Evolutionary conservation across 2,888 invertebrate genomes (phyloP), one percentile per base, ranked within the genome.

Genomic region (Trachelus tabidus): DNA sequence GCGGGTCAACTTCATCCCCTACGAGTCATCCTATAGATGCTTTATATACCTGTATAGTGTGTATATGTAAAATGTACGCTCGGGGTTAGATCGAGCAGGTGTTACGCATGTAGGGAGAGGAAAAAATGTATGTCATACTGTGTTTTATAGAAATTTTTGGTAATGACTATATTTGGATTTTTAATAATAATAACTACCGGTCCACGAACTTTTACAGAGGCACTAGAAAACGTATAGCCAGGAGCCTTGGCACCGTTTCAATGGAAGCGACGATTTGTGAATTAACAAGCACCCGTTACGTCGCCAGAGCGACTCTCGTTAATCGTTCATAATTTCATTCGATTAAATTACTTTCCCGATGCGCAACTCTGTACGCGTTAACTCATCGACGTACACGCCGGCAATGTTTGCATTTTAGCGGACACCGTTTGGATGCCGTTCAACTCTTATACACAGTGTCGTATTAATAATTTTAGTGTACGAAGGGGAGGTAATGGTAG

Each of bases 1-100:
- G 89, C 87, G 86, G 89, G 87, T 90, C 91, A 90, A 90, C 91
- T 90, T 90, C 90, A 88, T 90, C 90, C 56, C 23, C 56, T 23
- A 9, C 15, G 15, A 40, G 15, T 40, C 40, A 40, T 2, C 40
- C 56, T 56, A 9, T 56, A 56, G 9, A 23, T 3, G 23, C 56
- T 23, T 9, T 56, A 23, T 9, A 40, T 40, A 40, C 40, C 15
- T 40, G 15, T 40, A 40, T 6, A 56, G 9, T 23, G 23, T 23
- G 2, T 56, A 0, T 56, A 56, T 9, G 9, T 9, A 56, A 2
- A 23, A 23, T 2, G 23, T 56, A 56, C 23, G 23, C 9, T 23
- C 9, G 2, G 2, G 56, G 23, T 2, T 56, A 23, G 40, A 40
- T 15, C 15, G 15, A 4, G 15, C 40, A 40, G 23, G 23, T 56